Evolutionary conservation across 2,113 vertebrate genomes (phyloP).

Genomic region (Macaca mulatta): DNA sequence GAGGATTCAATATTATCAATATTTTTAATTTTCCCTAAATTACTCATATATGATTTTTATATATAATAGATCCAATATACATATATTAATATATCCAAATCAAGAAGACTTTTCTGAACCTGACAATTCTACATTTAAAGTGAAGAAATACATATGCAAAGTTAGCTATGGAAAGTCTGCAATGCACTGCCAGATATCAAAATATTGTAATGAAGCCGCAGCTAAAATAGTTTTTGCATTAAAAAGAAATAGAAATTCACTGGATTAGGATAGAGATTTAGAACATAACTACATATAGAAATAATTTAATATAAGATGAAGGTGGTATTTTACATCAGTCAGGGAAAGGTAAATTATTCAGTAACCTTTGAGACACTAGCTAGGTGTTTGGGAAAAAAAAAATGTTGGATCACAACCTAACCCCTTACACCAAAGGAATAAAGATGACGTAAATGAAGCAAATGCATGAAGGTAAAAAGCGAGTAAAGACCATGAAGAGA

Average conservation of each 20-base stretch:
- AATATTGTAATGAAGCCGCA: background rate
- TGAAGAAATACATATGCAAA: background rate
- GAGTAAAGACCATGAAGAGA: background rate
- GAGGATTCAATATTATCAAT: background rate
- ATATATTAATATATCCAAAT: background rate
- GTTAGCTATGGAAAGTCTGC: background rate
- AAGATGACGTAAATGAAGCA: background rate
- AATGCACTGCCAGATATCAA: background rate
- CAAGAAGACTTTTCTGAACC: background rate
- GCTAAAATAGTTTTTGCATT: background rate
- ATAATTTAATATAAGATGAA: slow-evolving; percentile 19
- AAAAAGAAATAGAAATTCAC: background rate
- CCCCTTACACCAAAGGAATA: background rate
- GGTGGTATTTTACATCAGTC: background rate
- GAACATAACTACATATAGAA: background rate
- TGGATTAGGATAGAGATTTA: background rate
- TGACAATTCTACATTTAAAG: background rate
- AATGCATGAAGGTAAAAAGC: background rate
- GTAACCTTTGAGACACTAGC: background rate
- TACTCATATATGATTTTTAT: background rate
- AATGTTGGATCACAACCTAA: background rate
- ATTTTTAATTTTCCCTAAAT: slow-evolving; percentile 39
- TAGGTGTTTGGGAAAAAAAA: background rate
- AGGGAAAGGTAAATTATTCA: background rate
- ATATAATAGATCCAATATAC: background rate